Base-by-base conservation (phyloP, 2,797 vertebrate genomes). In the Malacoctenus gilli region DNA sequence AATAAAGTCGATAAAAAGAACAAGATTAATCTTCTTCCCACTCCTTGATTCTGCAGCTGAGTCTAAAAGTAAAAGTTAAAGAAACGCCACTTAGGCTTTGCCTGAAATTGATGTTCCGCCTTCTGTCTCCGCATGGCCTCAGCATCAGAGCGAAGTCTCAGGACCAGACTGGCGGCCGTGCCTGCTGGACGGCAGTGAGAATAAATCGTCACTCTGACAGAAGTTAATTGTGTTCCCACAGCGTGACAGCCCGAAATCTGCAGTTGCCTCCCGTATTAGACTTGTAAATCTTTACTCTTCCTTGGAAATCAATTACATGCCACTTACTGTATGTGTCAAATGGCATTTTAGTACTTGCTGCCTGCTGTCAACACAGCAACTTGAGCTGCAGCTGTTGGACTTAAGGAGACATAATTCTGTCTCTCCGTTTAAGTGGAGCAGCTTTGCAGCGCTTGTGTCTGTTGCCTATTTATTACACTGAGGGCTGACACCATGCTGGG, bases 301-400 rank as follows among this genome's bases (percentile, higher is more conserved):
- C 66, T 61, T 66, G 58, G 75, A 84, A 85, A 85, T 85, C 75
- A 88, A 85, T 89, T 85, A 83, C 67, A 77, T 75, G 73, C 60
- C 73, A 75, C 83, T 89, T 85, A 78, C 57, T 63, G 48, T 70
- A 72, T 64, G 72, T 87, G 85, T 89, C 84, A 85, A 79, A 80
- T 76, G 76, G 75, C 75, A 39, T 74, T 80, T 84, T 60, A 58
- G 54, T 46, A 74, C 57, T 59, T 59, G 67, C 76, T 48, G 77
- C 68, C 57, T 9, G 53, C 72, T 83, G 80, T 86, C 76, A 43
- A 56, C 74, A 28, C 72, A 62, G 71, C 58, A 76, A 84, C 66
- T 64, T 50, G 59, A 84, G 69, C 68, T 75, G 37, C 84, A 85
- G 83, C 79, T 87, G 85, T 73, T 75, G 58, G 49, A 56, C 70